A percentile compares a stretch with the other conserved stretches of the same genome.
Evolutionary conservation across 2,797 vertebrate species (phyloP).

Genomic region (Garrulus glandarius): DNA sequence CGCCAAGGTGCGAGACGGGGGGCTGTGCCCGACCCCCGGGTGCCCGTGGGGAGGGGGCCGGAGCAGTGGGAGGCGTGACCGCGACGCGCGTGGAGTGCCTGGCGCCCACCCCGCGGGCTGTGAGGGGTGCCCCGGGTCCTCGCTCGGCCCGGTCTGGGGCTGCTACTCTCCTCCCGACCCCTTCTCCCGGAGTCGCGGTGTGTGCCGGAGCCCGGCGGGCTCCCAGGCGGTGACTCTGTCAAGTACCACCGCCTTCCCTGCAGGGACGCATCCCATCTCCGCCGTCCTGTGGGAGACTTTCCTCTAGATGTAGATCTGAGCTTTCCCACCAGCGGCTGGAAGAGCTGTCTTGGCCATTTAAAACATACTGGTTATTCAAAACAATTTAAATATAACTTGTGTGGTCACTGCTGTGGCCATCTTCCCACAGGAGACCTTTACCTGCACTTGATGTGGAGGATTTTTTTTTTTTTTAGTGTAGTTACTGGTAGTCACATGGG

Average conservation of each 20-base stretch:
- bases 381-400: not conserved
- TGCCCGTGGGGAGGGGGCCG: not conserved
- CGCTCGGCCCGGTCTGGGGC: not conserved
- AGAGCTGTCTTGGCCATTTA: not conserved
- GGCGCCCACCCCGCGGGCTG: not conserved
- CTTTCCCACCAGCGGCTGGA: not conserved
- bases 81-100: not conserved
- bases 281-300: not conserved
- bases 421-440: not conserved
- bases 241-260: not conserved
- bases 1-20: not conserved
- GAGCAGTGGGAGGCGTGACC: not conserved
- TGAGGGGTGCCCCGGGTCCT: not conserved
- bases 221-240: not conserved
- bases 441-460: not conserved
- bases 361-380: not conserved
- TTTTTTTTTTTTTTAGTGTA: not conserved
- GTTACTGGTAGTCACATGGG: slow-evolving; percentile 27
- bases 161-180: too few species aligned
- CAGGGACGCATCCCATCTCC: not conserved
- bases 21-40: not conserved
- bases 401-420: not conserved
- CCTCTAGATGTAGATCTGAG: not conserved
- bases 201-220: not conserved
- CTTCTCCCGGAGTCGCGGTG: not conserved